Conservation (phyloP, 2,888 invertebrate species). For the Asteroscopus sphinx region DNA sequence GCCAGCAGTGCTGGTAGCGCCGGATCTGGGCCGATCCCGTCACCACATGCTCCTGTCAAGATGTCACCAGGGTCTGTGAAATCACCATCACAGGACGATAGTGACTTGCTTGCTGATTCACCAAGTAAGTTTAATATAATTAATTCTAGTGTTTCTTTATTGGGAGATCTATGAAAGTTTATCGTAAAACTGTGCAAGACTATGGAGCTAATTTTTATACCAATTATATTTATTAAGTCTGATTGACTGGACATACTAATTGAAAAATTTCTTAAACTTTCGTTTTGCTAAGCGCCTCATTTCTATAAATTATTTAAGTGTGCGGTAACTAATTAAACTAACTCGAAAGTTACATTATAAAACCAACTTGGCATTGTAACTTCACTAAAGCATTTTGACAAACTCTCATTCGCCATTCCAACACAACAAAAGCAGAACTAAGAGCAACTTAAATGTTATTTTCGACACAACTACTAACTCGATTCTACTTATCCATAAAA, state of each 20-base stretch:
- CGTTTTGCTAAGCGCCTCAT: no score
- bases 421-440: slow-evolving; percentile 69
- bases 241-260: no score
- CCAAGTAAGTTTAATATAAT: slow-evolving; percentile 93
- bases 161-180: neutral
- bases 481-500: slow-evolving; percentile 85
- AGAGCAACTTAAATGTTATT: slow-evolving; percentile 78
- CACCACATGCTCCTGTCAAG: slow-evolving; percentile 90
- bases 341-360: slow-evolving; percentile 20
- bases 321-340: slow-evolving; percentile 5
- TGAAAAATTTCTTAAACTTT: no score
- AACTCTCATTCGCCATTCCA: slow-evolving; percentile 63
- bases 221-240: no score
- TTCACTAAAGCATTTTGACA: slow-evolving; percentile 53
- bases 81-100: slow-evolving; percentile 91
- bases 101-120: slow-evolving; percentile 94
- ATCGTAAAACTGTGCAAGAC: neutral
- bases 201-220: no score
- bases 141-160: neutral
- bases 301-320: neutral
- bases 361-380: slow-evolving; percentile 43
- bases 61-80: slow-evolving; percentile 91
- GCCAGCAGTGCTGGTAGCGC: slow-evolving; percentile 84
- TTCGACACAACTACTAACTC: slow-evolving; percentile 79
- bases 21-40: slow-evolving; percentile 83